phyloP scores from a whole-genome alignment of 2,888 invertebrate genomes.

The Drosophila vallismaia region DNA sequence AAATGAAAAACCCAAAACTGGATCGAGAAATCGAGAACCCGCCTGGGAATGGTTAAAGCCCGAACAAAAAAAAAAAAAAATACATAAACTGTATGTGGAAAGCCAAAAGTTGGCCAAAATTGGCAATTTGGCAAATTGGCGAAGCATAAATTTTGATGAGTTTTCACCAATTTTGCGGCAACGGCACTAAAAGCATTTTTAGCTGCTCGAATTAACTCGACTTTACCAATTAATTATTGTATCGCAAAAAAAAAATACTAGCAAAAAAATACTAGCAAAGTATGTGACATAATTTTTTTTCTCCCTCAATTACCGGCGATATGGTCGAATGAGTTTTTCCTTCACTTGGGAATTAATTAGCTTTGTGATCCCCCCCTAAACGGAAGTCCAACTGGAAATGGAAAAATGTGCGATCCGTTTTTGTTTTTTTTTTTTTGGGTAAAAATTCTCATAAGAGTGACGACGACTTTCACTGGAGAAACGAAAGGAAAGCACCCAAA shows the following conservation, averaged over 20 bases:
- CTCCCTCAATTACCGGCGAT: conserved; percentile 14
- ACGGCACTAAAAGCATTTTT: conserved; percentile 2
- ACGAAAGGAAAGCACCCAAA: conserved; percentile 57
- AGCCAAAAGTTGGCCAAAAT: conserved; percentile 28
- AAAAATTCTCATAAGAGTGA: not conserved
- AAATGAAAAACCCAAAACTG: conserved; percentile 4
- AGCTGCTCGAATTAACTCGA: no score
- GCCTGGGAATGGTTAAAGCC: conserved; percentile 5
- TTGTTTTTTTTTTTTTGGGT: not conserved
- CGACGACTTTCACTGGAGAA: conserved; percentile 61
- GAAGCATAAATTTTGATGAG: conserved; percentile 26
- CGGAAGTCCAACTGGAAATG: conserved; percentile 58
- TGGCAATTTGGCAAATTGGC: conserved; percentile 15
- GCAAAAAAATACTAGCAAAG: not conserved
- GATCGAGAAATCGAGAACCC: conserved; percentile 7
- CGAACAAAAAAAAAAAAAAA: not conserved
- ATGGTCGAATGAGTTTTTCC: conserved; percentile 51
- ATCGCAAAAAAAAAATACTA: not conserved
- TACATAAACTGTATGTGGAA: not conserved
- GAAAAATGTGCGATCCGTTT: conserved; percentile 48
- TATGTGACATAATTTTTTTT: conserved; percentile 67
- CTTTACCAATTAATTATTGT: conserved; percentile 61
- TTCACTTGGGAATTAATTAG: conserved; percentile 66
- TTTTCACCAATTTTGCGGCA: conserved; percentile 31
- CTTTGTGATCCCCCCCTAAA: conserved; percentile 43